phyloP scores from a whole-genome alignment of 2,797 vertebrate genomes.

The Potorous gilbertii region DNA sequence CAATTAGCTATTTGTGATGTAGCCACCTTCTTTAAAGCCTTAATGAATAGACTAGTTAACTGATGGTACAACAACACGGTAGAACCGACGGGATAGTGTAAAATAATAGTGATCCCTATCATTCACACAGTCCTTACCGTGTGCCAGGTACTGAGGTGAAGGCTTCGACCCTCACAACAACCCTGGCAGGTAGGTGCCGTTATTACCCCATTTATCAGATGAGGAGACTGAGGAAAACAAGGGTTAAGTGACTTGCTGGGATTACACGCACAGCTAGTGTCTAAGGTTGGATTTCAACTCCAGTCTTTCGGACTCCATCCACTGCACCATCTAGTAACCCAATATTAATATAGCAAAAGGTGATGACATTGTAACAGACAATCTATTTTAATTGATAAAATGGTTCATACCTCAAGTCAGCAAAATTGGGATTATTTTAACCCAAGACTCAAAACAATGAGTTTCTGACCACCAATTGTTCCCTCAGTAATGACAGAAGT shows the following conservation, averaged over 20 bases:
- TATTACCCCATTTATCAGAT: not conserved
- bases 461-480: not conserved
- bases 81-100: constrained; percentile 1
- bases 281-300: not conserved
- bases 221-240: not conserved
- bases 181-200: not conserved
- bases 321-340: not conserved
- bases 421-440: not conserved
- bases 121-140: not conserved
- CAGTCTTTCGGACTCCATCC: not conserved
- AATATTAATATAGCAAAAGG: not conserved
- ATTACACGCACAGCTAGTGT: too few species aligned
- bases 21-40: not conserved
- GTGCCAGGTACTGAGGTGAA: not conserved
- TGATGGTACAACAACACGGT: not conserved
- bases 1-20: not conserved
- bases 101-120: not conserved
- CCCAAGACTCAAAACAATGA: not conserved
- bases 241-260: not conserved
- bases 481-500: constrained; percentile 24
- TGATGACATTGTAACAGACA: not conserved
- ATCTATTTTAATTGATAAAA: not conserved
- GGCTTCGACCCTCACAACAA: not conserved
- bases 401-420: not conserved
- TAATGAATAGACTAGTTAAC: not conserved